These are phyloP conservation scores for Lottia gigantea DNA, from an alignment of 2,888 invertebrate genomes.

Conservation along the genomic window DNA sequence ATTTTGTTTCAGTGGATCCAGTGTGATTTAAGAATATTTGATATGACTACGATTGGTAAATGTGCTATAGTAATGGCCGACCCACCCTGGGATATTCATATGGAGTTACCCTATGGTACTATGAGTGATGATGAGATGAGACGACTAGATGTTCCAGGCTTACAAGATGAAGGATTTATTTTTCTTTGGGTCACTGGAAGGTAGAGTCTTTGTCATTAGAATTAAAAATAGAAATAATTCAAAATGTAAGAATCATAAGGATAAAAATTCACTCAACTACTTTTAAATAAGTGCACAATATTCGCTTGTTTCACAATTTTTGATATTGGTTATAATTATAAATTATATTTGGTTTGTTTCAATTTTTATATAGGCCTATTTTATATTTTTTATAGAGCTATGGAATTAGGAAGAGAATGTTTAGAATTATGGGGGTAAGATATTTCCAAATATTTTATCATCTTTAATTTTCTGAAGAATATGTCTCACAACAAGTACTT, in stretches of 20 bases:
- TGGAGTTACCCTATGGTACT: conserved; percentile 98
- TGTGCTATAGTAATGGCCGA: conserved; percentile 97
- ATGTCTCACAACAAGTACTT: too few relatives aligned
- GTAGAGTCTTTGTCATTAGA: conserved; percentile 66
- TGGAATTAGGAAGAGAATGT: conserved; percentile 96
- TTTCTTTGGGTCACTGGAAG: conserved; percentile 98
- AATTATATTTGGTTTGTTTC: too few relatives aligned
- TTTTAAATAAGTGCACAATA: too few relatives aligned
- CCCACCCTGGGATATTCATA: conserved; percentile 96
- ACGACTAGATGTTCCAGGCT: conserved; percentile 89
- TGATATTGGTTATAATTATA: too few relatives aligned
- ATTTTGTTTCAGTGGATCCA: conserved; percentile 92
- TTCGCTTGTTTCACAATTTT: too few relatives aligned
- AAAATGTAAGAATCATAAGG: too few relatives aligned
- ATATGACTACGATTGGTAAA: conserved; percentile 92
- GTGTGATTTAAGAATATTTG: conserved; percentile 90
- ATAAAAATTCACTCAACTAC: too few relatives aligned
- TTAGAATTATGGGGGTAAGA: conserved; percentile 88
- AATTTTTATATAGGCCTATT: too few relatives aligned
- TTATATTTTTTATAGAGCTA: conserved; percentile 75
- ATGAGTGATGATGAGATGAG: conserved; percentile 99
- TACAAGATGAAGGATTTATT: conserved; percentile 95
- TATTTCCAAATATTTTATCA: too few relatives aligned
- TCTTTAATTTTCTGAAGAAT: too few relatives aligned
- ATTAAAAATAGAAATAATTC: too few relatives aligned